Percentiles rank a stretch among this genome's conserved stretches.
These are phyloP conservation scores for Glaucidium brasilianum DNA, from an alignment of 2,113 vertebrate species.

Conservation along the genomic window DNA sequence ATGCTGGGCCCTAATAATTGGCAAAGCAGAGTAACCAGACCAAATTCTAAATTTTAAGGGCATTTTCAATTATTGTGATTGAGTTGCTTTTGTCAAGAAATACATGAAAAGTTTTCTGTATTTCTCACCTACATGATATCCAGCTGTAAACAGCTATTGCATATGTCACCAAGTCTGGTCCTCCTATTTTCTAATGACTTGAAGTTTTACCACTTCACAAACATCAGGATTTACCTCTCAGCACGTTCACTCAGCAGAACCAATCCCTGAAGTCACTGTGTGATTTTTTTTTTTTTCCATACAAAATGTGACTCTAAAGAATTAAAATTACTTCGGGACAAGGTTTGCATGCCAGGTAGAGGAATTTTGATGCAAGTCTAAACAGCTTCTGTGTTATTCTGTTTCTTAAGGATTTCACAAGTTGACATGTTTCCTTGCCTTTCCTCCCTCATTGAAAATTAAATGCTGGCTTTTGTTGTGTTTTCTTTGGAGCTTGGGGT, in stretches of 20 bases:
- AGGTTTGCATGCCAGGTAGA: neutral
- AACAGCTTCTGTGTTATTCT: neutral
- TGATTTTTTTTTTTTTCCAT: neutral
- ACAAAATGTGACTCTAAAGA: neutral
- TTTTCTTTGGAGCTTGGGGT: neutral
- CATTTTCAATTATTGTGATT: neutral
- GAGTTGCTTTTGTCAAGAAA: neutral
- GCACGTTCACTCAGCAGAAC: neutral
- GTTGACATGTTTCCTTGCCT: neutral
- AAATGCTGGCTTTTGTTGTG: neutral
- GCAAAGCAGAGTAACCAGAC: neutral
- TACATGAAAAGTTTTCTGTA: neutral
- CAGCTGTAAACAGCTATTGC: neutral
- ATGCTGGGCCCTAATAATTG: too few species aligned
- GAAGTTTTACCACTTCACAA: neutral
- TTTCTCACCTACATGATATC: neutral
- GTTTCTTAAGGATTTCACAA: neutral
- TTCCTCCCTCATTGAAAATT: neutral
- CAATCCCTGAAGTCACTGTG: neutral
- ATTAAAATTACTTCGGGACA: neutral
- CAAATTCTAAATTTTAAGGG: neutral
- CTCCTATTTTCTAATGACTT: neutral
- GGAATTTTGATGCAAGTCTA: neutral
- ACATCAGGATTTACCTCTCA: neutral
- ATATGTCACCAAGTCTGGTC: neutral